Conservation (phyloP, 2,888 invertebrate species). For the Lymantria monacha region DNA sequence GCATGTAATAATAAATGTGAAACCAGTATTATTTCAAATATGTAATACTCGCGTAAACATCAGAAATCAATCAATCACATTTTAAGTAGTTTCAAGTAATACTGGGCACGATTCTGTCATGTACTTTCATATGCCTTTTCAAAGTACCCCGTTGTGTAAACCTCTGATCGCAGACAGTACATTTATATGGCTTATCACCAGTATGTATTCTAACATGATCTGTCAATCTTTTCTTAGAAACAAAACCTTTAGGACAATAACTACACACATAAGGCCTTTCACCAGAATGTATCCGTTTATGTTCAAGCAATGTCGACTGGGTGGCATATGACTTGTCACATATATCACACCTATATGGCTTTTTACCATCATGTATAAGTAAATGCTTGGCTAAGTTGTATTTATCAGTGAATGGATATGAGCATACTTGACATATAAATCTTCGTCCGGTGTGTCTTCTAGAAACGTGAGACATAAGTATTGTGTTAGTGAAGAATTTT, state of each 20-base stretch:
- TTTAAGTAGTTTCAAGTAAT: too few relatives aligned
- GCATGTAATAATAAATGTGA: too few relatives aligned
- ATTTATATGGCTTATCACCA: slow-evolving; percentile 69
- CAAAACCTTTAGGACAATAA: slow-evolving; percentile 62
- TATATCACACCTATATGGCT: slow-evolving; percentile 62
- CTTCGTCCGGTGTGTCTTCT: slow-evolving; percentile 57
- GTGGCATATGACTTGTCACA: slow-evolving; percentile 63
- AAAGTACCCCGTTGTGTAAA: slow-evolving; percentile 71
- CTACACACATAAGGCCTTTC: slow-evolving; percentile 62
- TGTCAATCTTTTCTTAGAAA: slow-evolving; percentile 58
- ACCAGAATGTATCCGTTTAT: slow-evolving; percentile 71
- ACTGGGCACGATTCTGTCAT: slow-evolving; percentile 40
- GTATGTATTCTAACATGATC: slow-evolving; percentile 72
- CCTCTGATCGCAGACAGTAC: slow-evolving; percentile 60
- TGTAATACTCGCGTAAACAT: too few relatives aligned
- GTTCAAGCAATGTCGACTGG: slow-evolving; percentile 55
- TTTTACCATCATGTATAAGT: slow-evolving; percentile 64
- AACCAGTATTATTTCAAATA: too few relatives aligned
- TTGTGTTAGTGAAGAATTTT: slow-evolving; percentile 64
- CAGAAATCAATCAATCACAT: too few relatives aligned
- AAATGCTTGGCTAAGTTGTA: slow-evolving; percentile 66
- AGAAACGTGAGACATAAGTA: slow-evolving; percentile 53
- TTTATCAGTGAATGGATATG: slow-evolving; percentile 66
- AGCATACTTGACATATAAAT: slow-evolving; percentile 68
- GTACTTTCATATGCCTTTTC: slow-evolving; percentile 72